Conservation (phyloP, 2,797 vertebrate species). For the Nyctalus aviator region DNA sequence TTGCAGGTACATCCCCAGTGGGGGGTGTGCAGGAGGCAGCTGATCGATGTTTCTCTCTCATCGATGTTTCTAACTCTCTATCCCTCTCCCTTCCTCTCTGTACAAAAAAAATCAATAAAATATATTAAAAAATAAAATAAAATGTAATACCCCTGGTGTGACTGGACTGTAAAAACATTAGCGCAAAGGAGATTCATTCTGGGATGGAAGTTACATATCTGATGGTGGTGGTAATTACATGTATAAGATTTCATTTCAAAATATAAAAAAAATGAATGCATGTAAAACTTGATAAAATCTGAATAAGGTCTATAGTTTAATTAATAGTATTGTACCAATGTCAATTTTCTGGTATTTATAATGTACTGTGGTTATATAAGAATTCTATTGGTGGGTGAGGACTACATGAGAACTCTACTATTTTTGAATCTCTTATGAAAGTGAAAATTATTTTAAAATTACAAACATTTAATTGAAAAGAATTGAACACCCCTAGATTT, state of each 20-base stretch:
- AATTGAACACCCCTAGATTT: not conserved
- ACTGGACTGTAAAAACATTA: constrained; percentile 6
- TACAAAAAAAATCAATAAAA: no score
- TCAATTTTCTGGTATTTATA: no score
- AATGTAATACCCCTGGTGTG: not conserved
- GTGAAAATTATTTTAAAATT: constrained; percentile 37
- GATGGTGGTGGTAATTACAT: not conserved
- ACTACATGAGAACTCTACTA: not conserved
- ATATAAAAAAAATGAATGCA: not conserved
- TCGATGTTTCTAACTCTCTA: no score
- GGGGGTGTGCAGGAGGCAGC: no score
- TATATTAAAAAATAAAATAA: not conserved
- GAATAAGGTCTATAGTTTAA: constrained; percentile 6
- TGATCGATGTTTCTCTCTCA: no score
- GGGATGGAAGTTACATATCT: constrained; percentile 22
- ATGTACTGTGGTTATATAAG: not conserved
- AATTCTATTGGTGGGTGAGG: not conserved
- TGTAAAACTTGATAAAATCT: constrained; percentile 39
- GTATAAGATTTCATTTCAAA: constrained; percentile 37
- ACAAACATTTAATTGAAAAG: constrained; percentile 45
- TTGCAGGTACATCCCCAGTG: no score
- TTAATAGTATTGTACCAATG: not conserved
- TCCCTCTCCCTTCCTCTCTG: no score
- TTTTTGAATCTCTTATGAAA: constrained; percentile 23
- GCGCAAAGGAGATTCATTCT: not conserved